Evolutionary conservation across 2,797 vertebrate species (phyloP), one percentile per base, ranked within the genome.

Genomic region (Aldrovandia affinis): DNA sequence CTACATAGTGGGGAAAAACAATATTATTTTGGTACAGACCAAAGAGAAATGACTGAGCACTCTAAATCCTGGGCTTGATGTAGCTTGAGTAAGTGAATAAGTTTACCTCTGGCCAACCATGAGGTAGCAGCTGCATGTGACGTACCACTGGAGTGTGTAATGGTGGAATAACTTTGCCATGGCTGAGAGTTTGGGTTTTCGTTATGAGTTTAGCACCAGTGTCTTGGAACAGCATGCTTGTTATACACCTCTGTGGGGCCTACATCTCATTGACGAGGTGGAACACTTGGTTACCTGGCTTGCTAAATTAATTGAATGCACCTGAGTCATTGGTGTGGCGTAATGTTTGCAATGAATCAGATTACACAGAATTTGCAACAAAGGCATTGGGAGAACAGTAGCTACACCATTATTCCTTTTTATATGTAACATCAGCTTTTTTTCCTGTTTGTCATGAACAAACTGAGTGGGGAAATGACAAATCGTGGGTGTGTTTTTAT

Each of bases 161-260:
- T 84, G 57, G 54, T 81, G 44, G 59, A 80, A 84, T 68, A 68
- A 70, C 78, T 80, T 84, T 59, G 57, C 54, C 25, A 54, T 84
- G 77, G 78, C 63, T 78, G 55, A 80, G 54, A 65, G 50, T 75
- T 54, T 10, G 47, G 50, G 50, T 73, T 70, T 79, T 61, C 30
- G 25, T 81, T 36, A 81, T 44, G 63, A 73, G 65, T 81, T 81
- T 39, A 80, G 47, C 63, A 54, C 59, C 44, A 80, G 4, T 52
- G 59, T 65, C 63, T 73, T 44, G 28, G 79, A 84, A 84, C 79
- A 84, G 5, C 59, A 81, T 81, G 78, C 78, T 47, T 78, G 78
- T 83, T 55, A 52, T 70, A 70, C 63, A 81, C n/a, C 39, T 73
- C 50, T 81, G 20, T 70, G 77, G 55, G 83, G 10, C 25, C 52